phyloP scores from a whole-genome alignment of 2,113 vertebrate genomes.

The Phaethon lepturus region DNA sequence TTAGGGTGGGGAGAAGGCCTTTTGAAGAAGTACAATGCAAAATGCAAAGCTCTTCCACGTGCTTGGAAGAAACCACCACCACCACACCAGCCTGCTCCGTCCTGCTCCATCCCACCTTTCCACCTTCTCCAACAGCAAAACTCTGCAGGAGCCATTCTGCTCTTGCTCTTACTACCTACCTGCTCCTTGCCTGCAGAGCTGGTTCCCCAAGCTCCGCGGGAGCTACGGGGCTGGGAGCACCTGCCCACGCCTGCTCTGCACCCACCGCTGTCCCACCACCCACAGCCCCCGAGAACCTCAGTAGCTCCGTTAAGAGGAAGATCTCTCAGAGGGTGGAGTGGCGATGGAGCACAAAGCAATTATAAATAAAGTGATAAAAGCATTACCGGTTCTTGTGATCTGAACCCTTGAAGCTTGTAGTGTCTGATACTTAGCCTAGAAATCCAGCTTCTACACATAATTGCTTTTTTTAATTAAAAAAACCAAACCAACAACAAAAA shows the following conservation, averaged over 20 bases:
- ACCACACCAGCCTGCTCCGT: background rate
- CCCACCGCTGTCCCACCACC: background rate
- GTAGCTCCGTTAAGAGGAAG: background rate
- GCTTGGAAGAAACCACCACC: background rate
- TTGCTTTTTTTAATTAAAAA: background rate
- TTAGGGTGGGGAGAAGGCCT: rapidly evolving
- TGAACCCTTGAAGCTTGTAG: background rate
- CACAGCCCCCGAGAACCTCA: background rate
- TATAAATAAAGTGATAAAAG: background rate
- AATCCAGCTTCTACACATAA: background rate
- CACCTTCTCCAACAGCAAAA: background rate
- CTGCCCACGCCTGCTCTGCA: background rate
- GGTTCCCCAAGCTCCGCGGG: background rate
- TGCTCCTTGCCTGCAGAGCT: background rate
- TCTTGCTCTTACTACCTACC: background rate
- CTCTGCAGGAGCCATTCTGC: background rate
- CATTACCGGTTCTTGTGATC: background rate
- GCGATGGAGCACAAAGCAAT: background rate
- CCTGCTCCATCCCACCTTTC: background rate
- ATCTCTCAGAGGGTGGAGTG: background rate
- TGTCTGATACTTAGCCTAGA: background rate
- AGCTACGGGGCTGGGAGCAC: background rate
- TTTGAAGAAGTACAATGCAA: background rate
- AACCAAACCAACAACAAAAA: background rate
- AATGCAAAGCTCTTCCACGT: background rate